These are phyloP conservation scores for Ceratina calcarata DNA, from an alignment of 1,140 invertebrate genomes.

Conservation along the genomic window DNA sequence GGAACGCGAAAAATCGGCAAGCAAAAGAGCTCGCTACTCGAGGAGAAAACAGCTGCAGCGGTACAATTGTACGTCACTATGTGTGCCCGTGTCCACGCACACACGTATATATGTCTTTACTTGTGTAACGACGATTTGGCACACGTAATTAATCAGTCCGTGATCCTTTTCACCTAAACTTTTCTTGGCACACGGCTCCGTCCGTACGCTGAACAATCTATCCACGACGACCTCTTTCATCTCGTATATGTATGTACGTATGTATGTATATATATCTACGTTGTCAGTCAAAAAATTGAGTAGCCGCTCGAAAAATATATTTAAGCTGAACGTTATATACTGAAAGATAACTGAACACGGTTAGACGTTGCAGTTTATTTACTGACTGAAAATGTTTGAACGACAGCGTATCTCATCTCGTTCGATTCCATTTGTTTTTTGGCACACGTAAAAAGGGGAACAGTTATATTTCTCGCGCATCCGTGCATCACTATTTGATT, in stretches of 20 bases:
- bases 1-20: conserved; percentile 37
- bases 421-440: conserved; percentile 54
- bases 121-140: conserved; percentile 69
- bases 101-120: background rate
- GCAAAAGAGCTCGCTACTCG: conserved; percentile 13
- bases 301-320: too few relatives aligned
- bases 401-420: background rate
- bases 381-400: too few relatives aligned
- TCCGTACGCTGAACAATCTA: conserved; percentile 59
- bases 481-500: conserved; percentile 29
- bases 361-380: too few relatives aligned
- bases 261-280: background rate
- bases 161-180: conserved; percentile 33
- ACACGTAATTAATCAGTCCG: conserved; percentile 61
- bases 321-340: too few relatives aligned
- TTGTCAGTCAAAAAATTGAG: background rate
- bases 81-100: background rate
- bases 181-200: conserved; percentile 69
- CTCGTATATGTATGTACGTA: background rate
- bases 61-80: conserved; percentile 7
- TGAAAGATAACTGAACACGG: too few relatives aligned
- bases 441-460: conserved; percentile 51
- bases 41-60: conserved; percentile 26
- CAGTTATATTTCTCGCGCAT: conserved; percentile 13
- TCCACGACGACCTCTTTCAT: conserved; percentile 35